These are phyloP conservation scores for Psophia crepitans DNA, from an alignment of 2,113 vertebrate species.

Conservation along the genomic window DNA sequence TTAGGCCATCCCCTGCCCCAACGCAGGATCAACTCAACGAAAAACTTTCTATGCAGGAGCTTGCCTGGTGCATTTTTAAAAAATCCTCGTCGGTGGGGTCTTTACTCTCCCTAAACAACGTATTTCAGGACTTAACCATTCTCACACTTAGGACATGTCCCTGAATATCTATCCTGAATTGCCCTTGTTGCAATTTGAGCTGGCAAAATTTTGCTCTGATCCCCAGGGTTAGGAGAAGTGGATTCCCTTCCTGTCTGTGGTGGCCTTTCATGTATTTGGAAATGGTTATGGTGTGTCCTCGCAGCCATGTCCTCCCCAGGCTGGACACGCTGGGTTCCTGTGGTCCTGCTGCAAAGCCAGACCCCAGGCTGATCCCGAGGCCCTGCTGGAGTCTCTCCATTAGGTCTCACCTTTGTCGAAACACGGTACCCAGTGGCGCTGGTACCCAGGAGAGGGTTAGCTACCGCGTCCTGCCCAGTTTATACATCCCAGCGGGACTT, in stretches of 20 bases:
- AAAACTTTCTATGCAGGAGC: not conserved
- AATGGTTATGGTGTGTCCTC: fast-evolving
- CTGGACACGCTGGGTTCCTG: fast-evolving
- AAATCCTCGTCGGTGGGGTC: not conserved
- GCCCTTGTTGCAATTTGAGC: not conserved
- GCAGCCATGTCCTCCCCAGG: not conserved
- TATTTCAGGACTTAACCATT: not conserved
- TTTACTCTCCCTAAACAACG: not conserved
- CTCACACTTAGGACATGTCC: not conserved
- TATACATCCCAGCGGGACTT: not conserved
- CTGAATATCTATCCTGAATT: not conserved
- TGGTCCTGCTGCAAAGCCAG: not conserved
- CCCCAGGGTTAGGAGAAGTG: fast-evolving
- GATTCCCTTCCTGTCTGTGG: not conserved
- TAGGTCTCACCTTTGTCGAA: not conserved
- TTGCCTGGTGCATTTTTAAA: not conserved
- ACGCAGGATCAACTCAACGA: not conserved
- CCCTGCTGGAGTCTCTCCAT: not conserved
- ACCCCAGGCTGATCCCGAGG: fast-evolving
- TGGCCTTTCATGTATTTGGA: not conserved
- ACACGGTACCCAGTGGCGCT: fast-evolving
- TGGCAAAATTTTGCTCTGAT: not conserved
- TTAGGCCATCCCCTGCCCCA: not conserved
- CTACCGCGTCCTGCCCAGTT: fast-evolving
- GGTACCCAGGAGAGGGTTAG: not conserved